Percentiles rank a stretch among this genome's conserved stretches.
Conservation (phyloP, 2,888 invertebrate species). For the Hirtodrosophila trivittata region DNA sequence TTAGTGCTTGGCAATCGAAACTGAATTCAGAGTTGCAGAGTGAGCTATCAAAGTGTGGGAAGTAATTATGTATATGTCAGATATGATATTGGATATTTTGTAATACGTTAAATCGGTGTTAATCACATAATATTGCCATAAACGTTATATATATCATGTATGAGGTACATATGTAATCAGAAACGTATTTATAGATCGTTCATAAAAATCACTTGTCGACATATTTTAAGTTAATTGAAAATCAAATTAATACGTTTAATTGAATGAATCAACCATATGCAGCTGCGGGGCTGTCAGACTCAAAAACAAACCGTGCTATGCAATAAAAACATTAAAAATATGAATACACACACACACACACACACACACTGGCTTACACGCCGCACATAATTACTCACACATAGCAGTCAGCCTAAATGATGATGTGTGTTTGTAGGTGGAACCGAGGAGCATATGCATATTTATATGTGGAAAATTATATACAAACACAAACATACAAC, state of each 20-base stretch:
- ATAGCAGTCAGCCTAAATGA: constrained; percentile 49
- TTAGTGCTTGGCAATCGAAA: constrained; percentile 26
- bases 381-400: constrained; percentile 62
- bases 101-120: background rate
- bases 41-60: constrained; percentile 2
- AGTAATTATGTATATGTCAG: too few species aligned
- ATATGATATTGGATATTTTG: too few species aligned
- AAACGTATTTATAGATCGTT: constrained; percentile 30
- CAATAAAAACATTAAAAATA: constrained; percentile 68
- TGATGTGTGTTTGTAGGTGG: constrained; percentile 13
- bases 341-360: constrained; percentile 27
- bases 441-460: constrained; percentile 65
- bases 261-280: constrained; percentile 69
- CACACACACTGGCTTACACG: constrained; percentile 36
- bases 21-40: constrained; percentile 9
- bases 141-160: constrained; percentile 18
- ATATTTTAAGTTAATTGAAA: constrained; percentile 78
- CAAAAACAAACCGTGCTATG: constrained; percentile 66
- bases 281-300: constrained; percentile 21
- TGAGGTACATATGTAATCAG: constrained; percentile 10
- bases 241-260: constrained; percentile 79
- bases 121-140: background rate
- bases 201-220: constrained; percentile 27
- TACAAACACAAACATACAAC: constrained; percentile 64
- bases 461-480: constrained; percentile 77